Evolutionary conservation across 2,888 invertebrate species (phyloP).

Genomic region (Melinaea marsaeus): DNA sequence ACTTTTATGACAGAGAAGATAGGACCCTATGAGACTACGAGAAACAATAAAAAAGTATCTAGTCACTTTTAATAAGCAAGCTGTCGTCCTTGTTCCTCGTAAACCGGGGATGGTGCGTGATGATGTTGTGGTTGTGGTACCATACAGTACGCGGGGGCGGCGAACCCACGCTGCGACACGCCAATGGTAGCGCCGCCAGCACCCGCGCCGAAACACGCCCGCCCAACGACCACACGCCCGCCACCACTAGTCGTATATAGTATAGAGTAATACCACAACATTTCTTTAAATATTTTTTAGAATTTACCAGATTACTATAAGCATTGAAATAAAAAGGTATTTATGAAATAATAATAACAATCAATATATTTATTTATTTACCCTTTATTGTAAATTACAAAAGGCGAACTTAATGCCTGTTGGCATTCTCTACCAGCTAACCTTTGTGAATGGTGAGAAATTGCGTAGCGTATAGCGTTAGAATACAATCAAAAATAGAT

Average conservation of each 20-base stretch:
- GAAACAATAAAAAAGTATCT: neutral
- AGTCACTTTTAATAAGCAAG: conserved; percentile 67
- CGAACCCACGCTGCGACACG: conserved; percentile 66
- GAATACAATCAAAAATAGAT: too few species aligned
- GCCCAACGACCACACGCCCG: conserved; percentile 81
- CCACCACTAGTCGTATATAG: conserved; percentile 68
- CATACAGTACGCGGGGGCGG: conserved; percentile 73
- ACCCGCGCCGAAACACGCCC: conserved; percentile 66
- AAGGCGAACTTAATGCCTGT: too few species aligned
- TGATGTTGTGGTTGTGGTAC: conserved; percentile 75
- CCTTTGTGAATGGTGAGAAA: too few species aligned
- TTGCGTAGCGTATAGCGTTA: too few species aligned
- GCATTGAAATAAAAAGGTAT: too few species aligned
- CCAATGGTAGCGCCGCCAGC: conserved; percentile 57
- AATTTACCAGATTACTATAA: neutral
- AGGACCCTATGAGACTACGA: neutral
- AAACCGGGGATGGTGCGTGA: conserved; percentile 71
- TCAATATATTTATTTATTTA: too few species aligned
- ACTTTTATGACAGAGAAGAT: too few species aligned
- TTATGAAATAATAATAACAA: too few species aligned
- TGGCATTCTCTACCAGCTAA: too few species aligned
- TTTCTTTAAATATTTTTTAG: conserved; percentile 7
- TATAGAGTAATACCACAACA: neutral
- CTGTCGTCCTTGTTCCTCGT: conserved; percentile 69
- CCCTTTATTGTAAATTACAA: too few species aligned